These are phyloP conservation scores for Panurus biarmicus DNA, from an alignment of 2,113 vertebrate species.

Conservation along the genomic window DNA sequence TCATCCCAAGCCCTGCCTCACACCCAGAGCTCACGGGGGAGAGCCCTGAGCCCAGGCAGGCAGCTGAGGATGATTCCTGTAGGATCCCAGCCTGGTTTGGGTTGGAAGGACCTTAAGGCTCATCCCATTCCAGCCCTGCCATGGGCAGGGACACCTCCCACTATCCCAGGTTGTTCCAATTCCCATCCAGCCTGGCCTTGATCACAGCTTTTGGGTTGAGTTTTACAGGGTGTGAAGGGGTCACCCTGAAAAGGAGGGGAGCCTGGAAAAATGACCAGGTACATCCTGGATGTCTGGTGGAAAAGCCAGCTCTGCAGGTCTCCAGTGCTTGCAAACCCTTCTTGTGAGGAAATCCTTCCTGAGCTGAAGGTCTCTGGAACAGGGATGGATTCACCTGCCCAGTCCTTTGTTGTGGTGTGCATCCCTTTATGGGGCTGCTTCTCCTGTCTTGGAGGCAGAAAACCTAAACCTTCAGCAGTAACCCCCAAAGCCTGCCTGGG, in stretches of 20 bases:
- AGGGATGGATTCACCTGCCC: fast-evolving
- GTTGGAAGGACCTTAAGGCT: background rate
- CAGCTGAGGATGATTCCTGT: background rate
- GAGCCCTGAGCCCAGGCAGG: background rate
- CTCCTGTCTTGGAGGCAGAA: fast-evolving
- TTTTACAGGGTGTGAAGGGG: too few relatives aligned
- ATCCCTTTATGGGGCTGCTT: fast-evolving
- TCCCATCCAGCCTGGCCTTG: background rate
- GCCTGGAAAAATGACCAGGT: background rate
- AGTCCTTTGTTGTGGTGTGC: fast-evolving
- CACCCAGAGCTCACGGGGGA: fast-evolving
- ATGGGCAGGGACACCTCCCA: background rate
- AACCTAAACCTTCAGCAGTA: background rate
- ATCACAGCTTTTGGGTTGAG: background rate
- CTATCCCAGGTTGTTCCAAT: background rate
- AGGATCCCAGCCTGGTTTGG: background rate
- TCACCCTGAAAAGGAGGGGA: background rate
- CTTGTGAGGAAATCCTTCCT: background rate
- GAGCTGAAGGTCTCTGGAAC: background rate
- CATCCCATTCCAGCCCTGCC: background rate
- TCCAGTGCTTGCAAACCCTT: too few relatives aligned
- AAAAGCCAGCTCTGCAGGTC: background rate
- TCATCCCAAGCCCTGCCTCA: background rate
- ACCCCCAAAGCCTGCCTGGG: background rate
- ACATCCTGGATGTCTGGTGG: too few relatives aligned